phyloP scores from a whole-genome alignment of 2,888 invertebrate species.

The Oscheius sp. region DNA sequence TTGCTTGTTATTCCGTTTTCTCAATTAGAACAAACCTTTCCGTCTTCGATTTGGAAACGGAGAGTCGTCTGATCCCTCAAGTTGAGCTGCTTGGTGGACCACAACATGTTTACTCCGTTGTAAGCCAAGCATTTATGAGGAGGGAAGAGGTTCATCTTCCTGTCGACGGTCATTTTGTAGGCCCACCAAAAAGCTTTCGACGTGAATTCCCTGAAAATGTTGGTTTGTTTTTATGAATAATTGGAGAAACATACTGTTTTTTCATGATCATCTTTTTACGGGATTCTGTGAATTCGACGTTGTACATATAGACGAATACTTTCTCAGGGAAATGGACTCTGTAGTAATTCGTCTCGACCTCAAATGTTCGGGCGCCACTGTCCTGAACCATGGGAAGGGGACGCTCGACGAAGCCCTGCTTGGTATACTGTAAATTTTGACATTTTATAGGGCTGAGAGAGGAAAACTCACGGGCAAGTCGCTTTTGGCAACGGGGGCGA shows the following conservation, averaged over 20 bases:
- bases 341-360: conserved; percentile 39
- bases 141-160: conserved; percentile 10
- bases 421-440: conserved; percentile 10
- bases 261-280: conserved; percentile 1
- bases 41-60: not conserved
- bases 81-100: not conserved
- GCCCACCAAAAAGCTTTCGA: conserved; percentile 25
- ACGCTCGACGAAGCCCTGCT: conserved; percentile 22
- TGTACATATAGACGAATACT: conserved; percentile 16
- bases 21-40: not conserved
- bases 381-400: conserved; percentile 10
- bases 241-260: not conserved
- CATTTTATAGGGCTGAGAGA: no score
- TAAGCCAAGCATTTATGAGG: not conserved
- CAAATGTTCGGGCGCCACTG: not conserved
- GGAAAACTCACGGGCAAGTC: conserved; percentile 8
- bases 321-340: conserved; percentile 10
- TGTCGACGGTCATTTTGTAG: not conserved
- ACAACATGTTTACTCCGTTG: conserved; percentile 41
- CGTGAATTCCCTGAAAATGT: conserved; percentile 23
- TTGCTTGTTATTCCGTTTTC: no score
- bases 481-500: conserved; percentile 11
- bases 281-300: conserved; percentile 19
- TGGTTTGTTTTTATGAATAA: not conserved
- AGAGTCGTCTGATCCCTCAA: no score